Conservation (phyloP, 1,140 invertebrate species). For the Bilobella aurantiaca region DNA sequence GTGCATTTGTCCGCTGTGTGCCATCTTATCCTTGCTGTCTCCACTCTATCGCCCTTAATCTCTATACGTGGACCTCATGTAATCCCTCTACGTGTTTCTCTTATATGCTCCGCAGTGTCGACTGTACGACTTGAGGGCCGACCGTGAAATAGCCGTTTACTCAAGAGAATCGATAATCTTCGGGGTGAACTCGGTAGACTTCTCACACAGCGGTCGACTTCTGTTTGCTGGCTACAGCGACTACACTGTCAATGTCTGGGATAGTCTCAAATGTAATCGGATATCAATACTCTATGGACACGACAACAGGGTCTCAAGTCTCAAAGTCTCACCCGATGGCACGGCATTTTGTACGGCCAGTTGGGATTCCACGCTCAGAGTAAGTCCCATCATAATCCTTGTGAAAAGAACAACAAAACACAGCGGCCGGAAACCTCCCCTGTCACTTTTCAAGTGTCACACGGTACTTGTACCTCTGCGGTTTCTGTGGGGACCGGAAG, state of each 20-base stretch:
- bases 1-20: too few species aligned
- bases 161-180: conserved; percentile 97
- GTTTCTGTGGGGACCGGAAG: too few species aligned
- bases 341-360: conserved; percentile 93
- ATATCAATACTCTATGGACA: conserved; percentile 91
- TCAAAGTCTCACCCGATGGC: conserved; percentile 93
- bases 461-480: too few species aligned
- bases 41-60: too few species aligned
- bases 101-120: too few species aligned
- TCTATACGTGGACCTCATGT: too few species aligned
- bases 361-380: conserved; percentile 93
- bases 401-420: too few species aligned
- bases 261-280: conserved; percentile 84
- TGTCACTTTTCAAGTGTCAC: too few species aligned
- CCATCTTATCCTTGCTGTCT: too few species aligned
- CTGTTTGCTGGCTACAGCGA: conserved; percentile 98
- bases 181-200: conserved; percentile 95
- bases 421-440: too few species aligned
- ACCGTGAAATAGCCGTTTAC: conserved; percentile 93
- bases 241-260: conserved; percentile 98
- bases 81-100: too few species aligned
- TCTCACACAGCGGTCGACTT: conserved; percentile 87
- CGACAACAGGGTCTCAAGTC: conserved; percentile 89
- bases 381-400: too few species aligned
- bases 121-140: conserved; percentile 92